Conservation (phyloP, 2,113 vertebrate species). For the Elanoides forficatus region DNA sequence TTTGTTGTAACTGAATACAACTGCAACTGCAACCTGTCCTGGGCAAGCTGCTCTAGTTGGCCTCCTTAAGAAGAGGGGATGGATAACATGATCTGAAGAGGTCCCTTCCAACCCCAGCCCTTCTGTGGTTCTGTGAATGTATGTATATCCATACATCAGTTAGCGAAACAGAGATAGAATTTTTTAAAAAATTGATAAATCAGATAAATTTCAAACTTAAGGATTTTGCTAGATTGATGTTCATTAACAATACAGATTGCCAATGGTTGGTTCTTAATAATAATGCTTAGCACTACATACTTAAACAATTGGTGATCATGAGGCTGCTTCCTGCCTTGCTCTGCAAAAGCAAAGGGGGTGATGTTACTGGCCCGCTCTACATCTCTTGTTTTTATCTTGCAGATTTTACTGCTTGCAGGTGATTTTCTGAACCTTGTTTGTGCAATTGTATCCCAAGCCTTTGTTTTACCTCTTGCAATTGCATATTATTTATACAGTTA, state of each 20-base stretch:
- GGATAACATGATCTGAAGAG: neutral
- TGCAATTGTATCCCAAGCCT: neutral
- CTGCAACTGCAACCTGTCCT: neutral
- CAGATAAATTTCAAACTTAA: neutral
- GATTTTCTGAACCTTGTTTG: neutral
- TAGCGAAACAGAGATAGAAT: neutral
- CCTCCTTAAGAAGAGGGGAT: neutral
- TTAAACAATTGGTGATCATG: neutral
- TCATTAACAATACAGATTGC: neutral
- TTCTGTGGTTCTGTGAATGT: neutral
- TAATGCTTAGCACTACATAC: neutral
- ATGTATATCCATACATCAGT: no score
- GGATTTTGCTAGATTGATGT: neutral
- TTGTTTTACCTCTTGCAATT: neutral
- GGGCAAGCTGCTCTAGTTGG: neutral
- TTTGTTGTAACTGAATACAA: neutral
- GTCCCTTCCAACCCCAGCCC: neutral
- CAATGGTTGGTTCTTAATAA: neutral
- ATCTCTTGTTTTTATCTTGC: neutral
- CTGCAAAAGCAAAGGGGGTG: neutral
- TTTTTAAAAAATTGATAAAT: neutral
- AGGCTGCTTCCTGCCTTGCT: neutral
- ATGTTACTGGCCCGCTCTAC: neutral
- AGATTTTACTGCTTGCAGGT: neutral
- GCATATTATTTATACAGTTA: accelerated